Evolutionary conservation across 1,140 invertebrate genomes (phyloP).

Genomic region (Pteromalus puparum): DNA sequence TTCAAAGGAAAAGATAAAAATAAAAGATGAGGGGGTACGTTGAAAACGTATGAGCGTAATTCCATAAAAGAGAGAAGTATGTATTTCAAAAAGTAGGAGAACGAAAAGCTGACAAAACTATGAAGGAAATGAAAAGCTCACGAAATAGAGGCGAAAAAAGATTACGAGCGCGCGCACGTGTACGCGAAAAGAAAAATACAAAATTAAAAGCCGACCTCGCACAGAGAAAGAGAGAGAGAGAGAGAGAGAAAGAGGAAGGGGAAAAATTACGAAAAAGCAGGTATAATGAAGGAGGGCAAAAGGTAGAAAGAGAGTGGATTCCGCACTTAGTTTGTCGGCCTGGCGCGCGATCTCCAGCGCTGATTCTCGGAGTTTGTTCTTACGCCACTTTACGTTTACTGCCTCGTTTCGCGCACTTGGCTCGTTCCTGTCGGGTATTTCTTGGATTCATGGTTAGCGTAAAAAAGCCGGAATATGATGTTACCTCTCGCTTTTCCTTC

Average conservation of each 20-base stretch:
- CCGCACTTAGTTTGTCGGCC: constrained; percentile 24
- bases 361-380: constrained; percentile 43
- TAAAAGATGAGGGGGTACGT: background rate
- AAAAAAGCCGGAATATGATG: constrained; percentile 39
- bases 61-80: background rate
- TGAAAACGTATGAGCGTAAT: background rate
- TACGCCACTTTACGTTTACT: constrained; percentile 47
- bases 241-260: background rate
- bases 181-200: background rate
- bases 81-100: background rate
- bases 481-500: constrained; percentile 10
- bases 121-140: background rate
- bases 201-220: background rate
- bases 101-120: background rate
- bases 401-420: constrained; percentile 42
- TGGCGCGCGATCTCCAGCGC: constrained; percentile 16
- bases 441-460: constrained; percentile 29
- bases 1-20: background rate
- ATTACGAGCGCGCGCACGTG: background rate
- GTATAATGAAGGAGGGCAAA: constrained; percentile 4
- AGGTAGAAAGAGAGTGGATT: constrained; percentile 13
- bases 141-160: background rate
- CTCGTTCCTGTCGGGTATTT: constrained; percentile 23
- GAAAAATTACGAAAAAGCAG: background rate
- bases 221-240: background rate